Conservation (phyloP, 1,140 invertebrate genomes). For the Aphelinus atriplicis region DNA sequence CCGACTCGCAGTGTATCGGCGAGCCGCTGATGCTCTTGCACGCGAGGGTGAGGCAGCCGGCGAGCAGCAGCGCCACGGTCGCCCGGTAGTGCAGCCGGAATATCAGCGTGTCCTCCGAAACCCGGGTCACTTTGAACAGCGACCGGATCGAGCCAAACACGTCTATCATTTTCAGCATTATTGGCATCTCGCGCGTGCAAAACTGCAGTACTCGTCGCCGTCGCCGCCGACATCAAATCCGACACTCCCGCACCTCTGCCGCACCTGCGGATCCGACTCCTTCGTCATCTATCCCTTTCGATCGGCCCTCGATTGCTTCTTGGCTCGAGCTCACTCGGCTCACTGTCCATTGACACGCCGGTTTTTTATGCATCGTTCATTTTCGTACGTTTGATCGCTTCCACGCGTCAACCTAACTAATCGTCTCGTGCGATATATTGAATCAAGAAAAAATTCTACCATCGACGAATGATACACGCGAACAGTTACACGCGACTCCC, state of each 20-base stretch:
- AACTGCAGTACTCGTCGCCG: too few relatives aligned
- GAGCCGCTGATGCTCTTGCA: slow-evolving; percentile 72
- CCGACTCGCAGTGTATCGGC: slow-evolving; percentile 72
- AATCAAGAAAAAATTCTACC: too few relatives aligned
- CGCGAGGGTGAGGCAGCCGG: slow-evolving; percentile 67
- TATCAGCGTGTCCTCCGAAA: slow-evolving; percentile 69
- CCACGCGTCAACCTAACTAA: too few relatives aligned
- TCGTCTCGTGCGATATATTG: too few relatives aligned
- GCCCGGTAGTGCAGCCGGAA: slow-evolving; percentile 72
- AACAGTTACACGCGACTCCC: too few relatives aligned
- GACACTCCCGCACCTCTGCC: background rate
- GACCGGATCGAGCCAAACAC: slow-evolving; percentile 63
- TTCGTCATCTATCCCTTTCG: background rate
- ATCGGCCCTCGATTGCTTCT: too few relatives aligned
- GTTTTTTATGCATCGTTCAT: too few relatives aligned
- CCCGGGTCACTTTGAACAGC: slow-evolving; percentile 66
- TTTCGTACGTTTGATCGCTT: too few relatives aligned
- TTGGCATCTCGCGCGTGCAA: slow-evolving; percentile 48
- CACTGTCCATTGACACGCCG: too few relatives aligned
- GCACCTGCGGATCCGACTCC: background rate
- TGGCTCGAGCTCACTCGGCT: too few relatives aligned
- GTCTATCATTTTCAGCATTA: slow-evolving; percentile 65
- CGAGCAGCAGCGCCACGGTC: slow-evolving; percentile 68
- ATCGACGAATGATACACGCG: too few relatives aligned
- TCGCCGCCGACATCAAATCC: background rate